phyloP scores from a whole-genome alignment of 1,140 invertebrate species.

The Caenorhabditis briggsae region DNA sequence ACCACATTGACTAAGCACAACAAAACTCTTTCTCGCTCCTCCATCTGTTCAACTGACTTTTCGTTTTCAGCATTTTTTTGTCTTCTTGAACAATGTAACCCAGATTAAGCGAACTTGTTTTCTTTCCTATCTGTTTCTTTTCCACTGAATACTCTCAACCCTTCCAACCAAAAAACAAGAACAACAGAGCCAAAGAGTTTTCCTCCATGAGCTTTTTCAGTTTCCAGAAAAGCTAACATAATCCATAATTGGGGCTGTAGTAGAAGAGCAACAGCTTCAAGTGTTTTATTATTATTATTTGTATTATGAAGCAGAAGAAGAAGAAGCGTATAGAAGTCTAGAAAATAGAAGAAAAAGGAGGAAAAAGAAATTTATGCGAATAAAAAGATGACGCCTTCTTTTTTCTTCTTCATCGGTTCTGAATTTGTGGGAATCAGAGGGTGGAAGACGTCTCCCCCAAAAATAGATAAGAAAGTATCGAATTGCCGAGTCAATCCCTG shows the following conservation, averaged over 20 bases:
- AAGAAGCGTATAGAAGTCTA: background rate
- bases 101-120: slow-evolving; percentile 44
- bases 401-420: slow-evolving; percentile 10
- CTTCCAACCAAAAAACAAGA: background rate
- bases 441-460: background rate
- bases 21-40: slow-evolving; percentile 7
- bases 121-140: slow-evolving; percentile 29
- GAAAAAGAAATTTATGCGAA: background rate
- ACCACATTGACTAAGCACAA: slow-evolving; percentile 25
- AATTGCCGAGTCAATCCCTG: slow-evolving; percentile 12
- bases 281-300: slow-evolving; percentile 36
- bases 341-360: background rate
- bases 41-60: background rate
- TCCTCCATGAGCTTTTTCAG: slow-evolving; percentile 19
- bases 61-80: slow-evolving; percentile 17
- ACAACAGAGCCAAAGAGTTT: background rate
- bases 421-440: slow-evolving; percentile 35
- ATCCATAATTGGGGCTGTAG: slow-evolving; percentile 36
- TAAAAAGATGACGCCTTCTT: slow-evolving; percentile 41
- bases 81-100: slow-evolving; percentile 28
- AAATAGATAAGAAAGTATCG: slow-evolving; percentile 42
- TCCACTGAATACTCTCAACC: background rate
- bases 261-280: slow-evolving; percentile 9
- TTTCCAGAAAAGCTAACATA: slow-evolving; percentile 26
- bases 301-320: background rate